Conservation (phyloP, 1,140 invertebrate species). For the Hylyphantes graminicola region DNA sequence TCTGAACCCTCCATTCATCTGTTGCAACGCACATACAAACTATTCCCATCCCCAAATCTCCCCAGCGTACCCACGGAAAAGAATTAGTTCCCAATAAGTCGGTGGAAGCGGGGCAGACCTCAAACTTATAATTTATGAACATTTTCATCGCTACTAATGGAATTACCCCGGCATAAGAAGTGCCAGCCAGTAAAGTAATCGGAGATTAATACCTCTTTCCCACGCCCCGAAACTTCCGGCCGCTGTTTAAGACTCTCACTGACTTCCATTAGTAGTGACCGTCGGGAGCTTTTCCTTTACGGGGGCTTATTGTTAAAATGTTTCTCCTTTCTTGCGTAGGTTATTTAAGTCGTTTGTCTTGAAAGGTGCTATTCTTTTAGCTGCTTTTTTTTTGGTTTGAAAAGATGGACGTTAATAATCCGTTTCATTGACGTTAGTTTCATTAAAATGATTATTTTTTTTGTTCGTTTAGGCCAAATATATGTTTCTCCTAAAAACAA, state of each 20-base stretch:
- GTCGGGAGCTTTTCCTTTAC: background rate
- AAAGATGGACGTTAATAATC: too few relatives aligned
- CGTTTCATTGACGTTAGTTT: too few relatives aligned
- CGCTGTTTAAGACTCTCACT: background rate
- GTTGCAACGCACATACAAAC: too few relatives aligned
- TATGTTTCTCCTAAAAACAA: too few relatives aligned
- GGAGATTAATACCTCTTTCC: constrained; percentile 35
- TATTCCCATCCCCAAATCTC: constrained; percentile 20
- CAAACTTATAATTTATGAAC: constrained; percentile 59
- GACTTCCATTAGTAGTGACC: background rate
- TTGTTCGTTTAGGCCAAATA: too few relatives aligned
- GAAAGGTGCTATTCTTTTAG: too few relatives aligned
- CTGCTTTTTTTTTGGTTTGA: too few relatives aligned
- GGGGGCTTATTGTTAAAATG: constrained; percentile 7
- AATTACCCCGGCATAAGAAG: constrained; percentile 5
- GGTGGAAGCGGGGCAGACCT: constrained; percentile 34
- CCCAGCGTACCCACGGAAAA: constrained; percentile 7
- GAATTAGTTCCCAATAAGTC: constrained; percentile 50
- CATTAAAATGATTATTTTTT: too few relatives aligned
- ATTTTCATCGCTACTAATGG: constrained; percentile 51
- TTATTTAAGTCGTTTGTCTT: background rate
- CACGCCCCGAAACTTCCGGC: background rate
- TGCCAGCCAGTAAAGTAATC: constrained; percentile 16
- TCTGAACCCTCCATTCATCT: too few relatives aligned
- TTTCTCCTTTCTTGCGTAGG: background rate